Base-by-base conservation (phyloP, 1,140 invertebrate species). In the Drosophila lowei region DNA sequence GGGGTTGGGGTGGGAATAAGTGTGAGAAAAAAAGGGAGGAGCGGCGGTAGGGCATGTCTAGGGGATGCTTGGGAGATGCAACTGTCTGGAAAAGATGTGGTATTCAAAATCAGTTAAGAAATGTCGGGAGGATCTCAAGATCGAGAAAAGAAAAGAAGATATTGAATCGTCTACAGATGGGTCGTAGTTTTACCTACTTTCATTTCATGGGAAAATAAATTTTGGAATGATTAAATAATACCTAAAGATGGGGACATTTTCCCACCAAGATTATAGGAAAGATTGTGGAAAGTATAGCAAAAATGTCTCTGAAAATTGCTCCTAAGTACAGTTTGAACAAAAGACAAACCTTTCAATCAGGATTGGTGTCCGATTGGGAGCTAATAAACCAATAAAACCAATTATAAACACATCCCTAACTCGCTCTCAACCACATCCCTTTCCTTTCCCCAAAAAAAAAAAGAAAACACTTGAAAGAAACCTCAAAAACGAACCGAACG, bases 11-110 rank as follows among this genome's bases (percentile, higher is more conserved):
- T 57, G 59, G 44, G 59, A 58, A 72, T 61, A 63, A 56, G 57
- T 73, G 65, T 85, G 83, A 66, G 83, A 74, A 81, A 74, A 66
- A 50, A 15, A 46, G 47, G 42, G 30, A 34, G 4, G 1, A 34
- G 7, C 7, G 7, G 2, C 2, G 30, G 30, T 30, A 30, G 7
- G 28, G 28, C 28, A 30, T 43, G 28, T 5, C 13, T 15, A 42
- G 8, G 16, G 25, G 55, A 71, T 60, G 67, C 54, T 52, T 8
- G n/a, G 21, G 8, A 50, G 21, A 59, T 59, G 63, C 52, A 65
- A 42, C 18, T 43, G 11, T 48, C n/a, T 60, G 23, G 0, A 6
- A 15, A 67, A 38, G 6, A 53, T 41, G 8, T 15, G 0, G 0
- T 4, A 15, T 9, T 30, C 7, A 6, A 58, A 34, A 34, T 11